These are phyloP conservation scores for Zalophus californianus DNA, from an alignment of 2,797 vertebrate species.

Conservation along the genomic window DNA sequence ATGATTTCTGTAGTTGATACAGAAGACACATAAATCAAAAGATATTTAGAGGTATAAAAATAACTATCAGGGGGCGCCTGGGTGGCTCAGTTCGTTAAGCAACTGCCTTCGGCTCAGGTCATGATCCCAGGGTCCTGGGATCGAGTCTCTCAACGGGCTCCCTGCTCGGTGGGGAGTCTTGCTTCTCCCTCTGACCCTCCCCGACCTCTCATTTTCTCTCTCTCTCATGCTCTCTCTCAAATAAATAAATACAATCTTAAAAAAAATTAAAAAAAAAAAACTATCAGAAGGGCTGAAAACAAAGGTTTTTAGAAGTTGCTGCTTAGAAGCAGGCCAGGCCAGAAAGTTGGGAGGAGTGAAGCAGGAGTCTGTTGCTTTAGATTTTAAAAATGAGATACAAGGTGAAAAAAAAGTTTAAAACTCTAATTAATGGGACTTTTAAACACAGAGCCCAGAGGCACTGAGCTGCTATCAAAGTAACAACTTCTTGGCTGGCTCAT, in stretches of 20 bases:
- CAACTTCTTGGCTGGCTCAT: neutral
- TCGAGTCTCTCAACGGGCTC: too few relatives aligned
- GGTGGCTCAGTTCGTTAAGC: too few relatives aligned
- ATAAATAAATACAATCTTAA: too few relatives aligned
- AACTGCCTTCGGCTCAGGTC: too few relatives aligned
- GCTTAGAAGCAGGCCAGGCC: neutral
- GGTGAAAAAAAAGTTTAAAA: neutral
- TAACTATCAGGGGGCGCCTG: neutral
- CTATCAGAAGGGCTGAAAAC: neutral
- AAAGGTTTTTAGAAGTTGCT: neutral
- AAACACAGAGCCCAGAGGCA: neutral
- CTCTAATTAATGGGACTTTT: neutral
- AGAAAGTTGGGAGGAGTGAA: neutral
- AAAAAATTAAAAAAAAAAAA: too few relatives aligned
- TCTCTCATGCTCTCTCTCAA: too few relatives aligned
- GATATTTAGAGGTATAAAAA: neutral
- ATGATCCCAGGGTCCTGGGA: too few relatives aligned
- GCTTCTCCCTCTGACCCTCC: too few relatives aligned
- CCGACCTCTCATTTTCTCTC: too few relatives aligned
- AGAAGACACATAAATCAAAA: neutral
- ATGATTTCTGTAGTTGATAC: neutral
- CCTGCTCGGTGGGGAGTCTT: too few relatives aligned
- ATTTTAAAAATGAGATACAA: neutral
- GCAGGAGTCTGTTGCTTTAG: neutral
- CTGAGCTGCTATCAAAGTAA: neutral